Percentiles rank a stretch among this genome's conserved stretches.
Evolutionary conservation across 2,888 invertebrate species (phyloP).

Genomic region (Odontothrips loti): DNA sequence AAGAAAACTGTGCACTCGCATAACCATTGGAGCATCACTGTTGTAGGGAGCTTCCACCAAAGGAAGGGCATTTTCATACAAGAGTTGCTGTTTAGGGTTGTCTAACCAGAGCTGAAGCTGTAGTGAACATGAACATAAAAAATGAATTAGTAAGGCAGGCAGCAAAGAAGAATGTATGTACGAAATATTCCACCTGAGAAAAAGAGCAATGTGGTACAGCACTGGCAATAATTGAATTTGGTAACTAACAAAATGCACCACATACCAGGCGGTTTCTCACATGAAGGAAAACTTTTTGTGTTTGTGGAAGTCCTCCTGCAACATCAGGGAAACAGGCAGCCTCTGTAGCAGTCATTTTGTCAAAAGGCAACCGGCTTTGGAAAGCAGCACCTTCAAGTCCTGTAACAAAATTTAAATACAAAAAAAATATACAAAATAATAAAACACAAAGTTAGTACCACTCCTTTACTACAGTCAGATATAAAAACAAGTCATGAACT

Average conservation of each 20-base stretch:
- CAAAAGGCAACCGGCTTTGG: constrained; percentile 88
- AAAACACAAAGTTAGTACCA: constrained; percentile 33
- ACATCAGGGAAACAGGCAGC: constrained; percentile 92
- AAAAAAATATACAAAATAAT: constrained; percentile 37
- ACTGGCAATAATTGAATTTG: too few species aligned
- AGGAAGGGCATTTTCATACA: constrained; percentile 72
- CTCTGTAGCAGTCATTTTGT: constrained; percentile 90
- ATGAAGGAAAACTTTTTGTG: constrained; percentile 84
- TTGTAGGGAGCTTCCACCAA: constrained; percentile 86
- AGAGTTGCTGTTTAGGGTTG: constrained; percentile 87
- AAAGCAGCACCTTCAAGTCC: constrained; percentile 88
- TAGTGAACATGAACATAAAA: constrained; percentile 34
- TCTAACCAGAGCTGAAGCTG: constrained; percentile 90
- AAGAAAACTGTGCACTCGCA: constrained; percentile 83
- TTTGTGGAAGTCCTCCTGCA: constrained; percentile 72
- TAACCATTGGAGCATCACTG: constrained; percentile 78
- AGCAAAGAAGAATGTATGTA: not conserved
- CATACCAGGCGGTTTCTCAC: constrained; percentile 78
- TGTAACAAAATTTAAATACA: constrained; percentile 44
- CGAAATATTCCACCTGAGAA: constrained; percentile 35
- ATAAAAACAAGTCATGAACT: not conserved
- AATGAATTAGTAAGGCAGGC: constrained; percentile 23
- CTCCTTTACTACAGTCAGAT: too few species aligned
- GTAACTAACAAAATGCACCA: constrained; percentile 29
- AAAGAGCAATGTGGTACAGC: constrained; percentile 22